These are phyloP conservation scores for Drepanosiphum platanoidis DNA, from an alignment of 2,888 invertebrate genomes.

Conservation along the genomic window DNA sequence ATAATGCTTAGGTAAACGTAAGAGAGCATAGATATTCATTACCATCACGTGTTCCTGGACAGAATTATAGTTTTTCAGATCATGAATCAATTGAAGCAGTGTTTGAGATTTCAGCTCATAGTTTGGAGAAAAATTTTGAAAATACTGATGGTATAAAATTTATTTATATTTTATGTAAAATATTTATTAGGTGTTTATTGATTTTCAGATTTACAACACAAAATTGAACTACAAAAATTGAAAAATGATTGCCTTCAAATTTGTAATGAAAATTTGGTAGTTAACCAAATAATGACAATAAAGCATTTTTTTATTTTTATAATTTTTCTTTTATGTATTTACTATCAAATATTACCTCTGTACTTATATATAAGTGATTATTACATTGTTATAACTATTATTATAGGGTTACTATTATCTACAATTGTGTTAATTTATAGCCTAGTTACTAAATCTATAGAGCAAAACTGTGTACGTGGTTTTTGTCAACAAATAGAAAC, in stretches of 20 bases:
- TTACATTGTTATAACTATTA: neutral
- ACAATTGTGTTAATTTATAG: slow-evolving; percentile 34
- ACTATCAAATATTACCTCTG: neutral
- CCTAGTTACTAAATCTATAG: slow-evolving; percentile 23
- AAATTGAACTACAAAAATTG: slow-evolving; percentile 12
- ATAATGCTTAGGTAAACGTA: slow-evolving; percentile 67
- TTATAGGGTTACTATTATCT: slow-evolving; percentile 53
- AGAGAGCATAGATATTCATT: slow-evolving; percentile 75
- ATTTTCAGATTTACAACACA: slow-evolving; percentile 15
- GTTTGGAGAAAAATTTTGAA: slow-evolving; percentile 50
- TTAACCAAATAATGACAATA: slow-evolving; percentile 9
- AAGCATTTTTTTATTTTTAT: neutral
- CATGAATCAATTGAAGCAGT: slow-evolving; percentile 84
- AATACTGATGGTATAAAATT: slow-evolving; percentile 11
- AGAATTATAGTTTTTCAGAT: slow-evolving; percentile 84
- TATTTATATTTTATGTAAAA: slow-evolving; percentile 8
- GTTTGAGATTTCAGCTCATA: slow-evolving; percentile 66
- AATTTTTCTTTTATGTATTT: slow-evolving; percentile 38
- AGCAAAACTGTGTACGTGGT: slow-evolving; percentile 41
- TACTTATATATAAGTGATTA: neutral
- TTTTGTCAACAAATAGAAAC: slow-evolving; percentile 38
- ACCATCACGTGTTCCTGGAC: slow-evolving; percentile 77
- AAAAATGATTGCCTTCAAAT: neutral
- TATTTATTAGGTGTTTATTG: slow-evolving; percentile 30
- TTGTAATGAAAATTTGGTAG: neutral